Base-by-base conservation (phyloP, 2,888 invertebrate genomes). In the Troides aeacus region DNA sequence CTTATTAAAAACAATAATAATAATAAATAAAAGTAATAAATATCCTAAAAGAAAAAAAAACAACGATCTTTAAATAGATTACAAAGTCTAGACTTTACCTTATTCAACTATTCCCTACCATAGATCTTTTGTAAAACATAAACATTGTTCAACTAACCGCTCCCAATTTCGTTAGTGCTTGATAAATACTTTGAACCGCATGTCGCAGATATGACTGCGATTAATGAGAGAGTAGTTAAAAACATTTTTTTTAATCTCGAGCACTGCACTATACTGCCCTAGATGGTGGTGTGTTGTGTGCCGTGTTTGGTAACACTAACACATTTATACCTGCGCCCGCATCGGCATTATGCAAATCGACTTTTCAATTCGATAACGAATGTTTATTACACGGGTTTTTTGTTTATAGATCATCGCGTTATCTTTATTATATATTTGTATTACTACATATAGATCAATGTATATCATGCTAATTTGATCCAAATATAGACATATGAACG, bases 311-410 rank as follows among this genome's bases (percentile, higher is more conserved):
- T 18, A 60, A 30, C 62, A 60, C 68, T 58, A 67, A 70, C 61
- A 68, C 69, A 72, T 70, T 71, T 75, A 75, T 74, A 74, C 65
- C 39, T 60, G 50, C 7, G 42, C 75, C 75, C 75, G 75, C 75
- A 76, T 75, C 62, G 65, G 69, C 71, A 39, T 59, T 71, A 75
- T 75, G 70, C 70, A 69, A 74, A 73, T 74, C 59, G 65, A 57
- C 62, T 70, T 72, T 73, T 69, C 60, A 69, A 56, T 57, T 65
- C 60, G 72, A 64, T 71, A 71, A 65, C 66, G 63, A 64, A 53
- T 69, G 64, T 69, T 71, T 75, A 72, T 75, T 67, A 46, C 66
- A 69, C 70, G 65, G 70, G 68, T 63, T 71, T 64, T 64, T 70
- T 72, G 66, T 71, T 72, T 72, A 73, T 71, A 71, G 70, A 69